phyloP scores from a whole-genome alignment of 2,888 invertebrate species.

The Gari tellinella region DNA sequence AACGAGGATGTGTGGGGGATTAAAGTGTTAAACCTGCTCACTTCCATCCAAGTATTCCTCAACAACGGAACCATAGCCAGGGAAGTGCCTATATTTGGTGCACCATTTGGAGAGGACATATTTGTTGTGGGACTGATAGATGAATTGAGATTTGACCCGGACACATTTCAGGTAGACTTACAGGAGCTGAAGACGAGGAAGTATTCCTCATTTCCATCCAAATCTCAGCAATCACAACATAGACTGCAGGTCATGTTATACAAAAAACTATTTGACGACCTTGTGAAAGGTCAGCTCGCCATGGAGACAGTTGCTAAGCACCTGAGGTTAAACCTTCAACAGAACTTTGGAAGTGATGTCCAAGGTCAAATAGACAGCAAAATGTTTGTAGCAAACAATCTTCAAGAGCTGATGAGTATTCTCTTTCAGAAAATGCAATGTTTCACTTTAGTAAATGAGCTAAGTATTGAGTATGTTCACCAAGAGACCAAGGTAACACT shows the following conservation, averaged over 20 bases:
- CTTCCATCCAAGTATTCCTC: slow-evolving; percentile 68
- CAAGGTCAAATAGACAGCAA: slow-evolving; percentile 50
- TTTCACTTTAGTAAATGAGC: slow-evolving; percentile 72
- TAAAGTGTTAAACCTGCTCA: slow-evolving; percentile 76
- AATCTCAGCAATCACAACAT: slow-evolving; percentile 73
- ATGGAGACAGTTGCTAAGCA: slow-evolving; percentile 70
- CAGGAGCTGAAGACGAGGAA: slow-evolving; percentile 79
- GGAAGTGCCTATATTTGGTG: slow-evolving; percentile 81
- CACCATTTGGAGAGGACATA: slow-evolving; percentile 74
- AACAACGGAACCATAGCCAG: slow-evolving; percentile 69
- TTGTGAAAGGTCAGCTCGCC: slow-evolving; percentile 72
- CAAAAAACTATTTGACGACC: slow-evolving; percentile 80
- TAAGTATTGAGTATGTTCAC: slow-evolving; percentile 77
- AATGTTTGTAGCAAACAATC: slow-evolving; percentile 46
- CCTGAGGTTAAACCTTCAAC: slow-evolving; percentile 66
- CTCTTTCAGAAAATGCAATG: slow-evolving; percentile 68
- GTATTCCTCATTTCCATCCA: slow-evolving; percentile 66
- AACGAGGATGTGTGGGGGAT: slow-evolving; percentile 80
- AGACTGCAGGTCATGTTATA: slow-evolving; percentile 79
- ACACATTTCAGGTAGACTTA: slow-evolving; percentile 73
- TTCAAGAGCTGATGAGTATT: slow-evolving; percentile 62
- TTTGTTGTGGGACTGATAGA: slow-evolving; percentile 81
- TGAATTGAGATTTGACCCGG: slow-evolving; percentile 79
- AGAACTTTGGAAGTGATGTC: slow-evolving; percentile 68
- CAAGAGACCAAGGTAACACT: slow-evolving; percentile 74